A percentile compares a stretch with the other conserved stretches of the same genome.
phyloP scores from a whole-genome alignment of 2,888 invertebrate genomes.

The Cataglyphis cursor region DNA sequence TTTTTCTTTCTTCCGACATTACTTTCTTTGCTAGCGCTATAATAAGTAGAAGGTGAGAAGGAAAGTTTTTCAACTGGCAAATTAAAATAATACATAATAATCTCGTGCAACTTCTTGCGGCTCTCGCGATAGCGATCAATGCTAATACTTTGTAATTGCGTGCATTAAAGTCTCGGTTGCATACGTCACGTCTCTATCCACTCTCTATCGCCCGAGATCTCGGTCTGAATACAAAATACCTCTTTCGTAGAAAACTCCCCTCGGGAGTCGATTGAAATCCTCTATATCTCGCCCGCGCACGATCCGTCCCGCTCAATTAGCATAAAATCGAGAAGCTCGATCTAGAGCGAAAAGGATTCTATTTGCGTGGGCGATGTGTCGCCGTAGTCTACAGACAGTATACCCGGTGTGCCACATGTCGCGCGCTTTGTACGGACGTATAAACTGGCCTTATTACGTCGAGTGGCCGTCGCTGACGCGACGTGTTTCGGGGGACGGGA shows the following conservation, averaged over 20 bases:
- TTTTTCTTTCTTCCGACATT: not conserved
- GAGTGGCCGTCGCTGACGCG: not conserved
- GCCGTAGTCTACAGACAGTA: not conserved
- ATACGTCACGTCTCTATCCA: conserved; percentile 9
- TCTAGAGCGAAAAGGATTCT: conserved; percentile 22
- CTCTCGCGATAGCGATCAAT: conserved; percentile 32
- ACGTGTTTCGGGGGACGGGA: conserved; percentile 41
- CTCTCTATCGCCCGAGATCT: not conserved
- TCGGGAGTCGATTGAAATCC: not conserved
- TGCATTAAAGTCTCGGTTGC: conserved; percentile 46
- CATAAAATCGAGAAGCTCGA: conserved; percentile 37
- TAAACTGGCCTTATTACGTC: conserved; percentile 29
- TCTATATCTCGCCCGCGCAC: conserved; percentile 32
- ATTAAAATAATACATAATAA: not conserved
- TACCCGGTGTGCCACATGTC: conserved; percentile 9
- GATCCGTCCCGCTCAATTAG: conserved; percentile 20
- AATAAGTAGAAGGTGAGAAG: not conserved
- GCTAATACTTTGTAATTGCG: conserved; percentile 23
- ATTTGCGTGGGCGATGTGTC: conserved; percentile 8
- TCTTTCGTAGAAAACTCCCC: conserved; percentile 32
- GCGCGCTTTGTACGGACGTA: not conserved
- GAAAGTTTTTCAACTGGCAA: conserved; percentile 8
- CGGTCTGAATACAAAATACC: conserved; percentile 39
- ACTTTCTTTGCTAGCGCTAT: not conserved
- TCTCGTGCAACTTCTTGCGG: not conserved